Base-by-base conservation (phyloP, 1,140 invertebrate genomes). In the Pectinophora gossypiella region DNA sequence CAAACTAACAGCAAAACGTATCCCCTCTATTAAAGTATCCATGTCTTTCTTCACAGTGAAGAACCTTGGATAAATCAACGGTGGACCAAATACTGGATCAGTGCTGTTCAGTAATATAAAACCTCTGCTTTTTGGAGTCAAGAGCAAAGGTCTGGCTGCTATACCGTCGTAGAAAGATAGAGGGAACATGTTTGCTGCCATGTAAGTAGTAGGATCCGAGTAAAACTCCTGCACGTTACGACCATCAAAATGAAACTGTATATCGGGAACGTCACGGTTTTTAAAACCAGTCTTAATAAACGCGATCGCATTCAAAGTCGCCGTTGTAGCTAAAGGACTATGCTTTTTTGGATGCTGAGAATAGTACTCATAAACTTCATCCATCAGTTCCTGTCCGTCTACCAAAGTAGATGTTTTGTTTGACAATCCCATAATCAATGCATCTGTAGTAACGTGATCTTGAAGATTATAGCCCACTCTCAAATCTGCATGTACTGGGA, bases 61-160 rank as follows among this genome's bases (percentile, higher is more conserved):
- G 70, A 96, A 96, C 63, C 94, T 94, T 0, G 96, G 91, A 70
- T 94, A 92, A 35, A 98, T 95, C 21, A 93, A 84, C 0, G 97
- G 97, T 63, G 93, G 92, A 7, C 92, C 89, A 45, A 90, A 90
- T 43, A 86, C 48, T 5, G 95, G 95, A 85, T 96, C 90, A 0
- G 83, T 91, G 45, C 88, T 84, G 47, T 90, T 89, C 0, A 97
- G 78, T 51, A 90, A 87, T 22, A 97, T 87, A 48, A 79, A 89
- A 1, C 95, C 96, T 51, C 88, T 87, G 46, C 93, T 94, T 75
- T 93, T 91, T 1, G 95, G 95, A 32, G 90, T 87, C 49, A 95
- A 54, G 0, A 94, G 68, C 71, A 93, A 90, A 19, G 89, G 92
- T 53, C 76, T 90, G 0, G 68, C 75, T 9, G 77, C 64, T 22